These are phyloP conservation scores for Geotrypetes seraphini DNA, from an alignment of 2,797 vertebrate genomes.

Conservation along the genomic window DNA sequence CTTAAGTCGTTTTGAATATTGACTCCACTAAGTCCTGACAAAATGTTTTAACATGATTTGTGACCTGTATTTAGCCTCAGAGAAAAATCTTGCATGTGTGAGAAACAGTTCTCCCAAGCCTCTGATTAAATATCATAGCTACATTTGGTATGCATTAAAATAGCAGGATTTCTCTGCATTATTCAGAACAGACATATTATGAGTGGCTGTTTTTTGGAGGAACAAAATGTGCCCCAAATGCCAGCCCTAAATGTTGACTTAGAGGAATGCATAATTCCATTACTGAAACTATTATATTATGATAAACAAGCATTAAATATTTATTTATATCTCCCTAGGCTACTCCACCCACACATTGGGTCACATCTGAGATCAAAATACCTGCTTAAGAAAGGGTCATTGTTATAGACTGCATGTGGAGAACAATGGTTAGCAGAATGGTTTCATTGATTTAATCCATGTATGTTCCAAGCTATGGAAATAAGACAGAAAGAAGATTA, in stretches of 20 bases:
- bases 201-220: not conserved
- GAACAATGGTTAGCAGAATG: constrained; percentile 25
- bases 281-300: constrained; percentile 8
- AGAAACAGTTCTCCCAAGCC: not conserved
- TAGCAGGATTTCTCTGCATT: constrained; percentile 1
- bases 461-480: rapidly evolving
- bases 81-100: constrained; percentile 5
- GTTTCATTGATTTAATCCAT: not conserved
- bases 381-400: constrained; percentile 24
- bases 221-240: constrained; percentile 14
- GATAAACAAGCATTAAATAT: constrained; percentile 23
- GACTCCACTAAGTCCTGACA: no score
- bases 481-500: no score
- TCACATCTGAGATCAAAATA: constrained; percentile 46
- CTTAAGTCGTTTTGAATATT: no score
- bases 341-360: no score
- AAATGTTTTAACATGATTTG: no score
- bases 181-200: not conserved
- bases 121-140: constrained; percentile 9
- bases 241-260: constrained; percentile 9
- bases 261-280: not conserved
- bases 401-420: constrained; percentile 42
- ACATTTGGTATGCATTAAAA: constrained; percentile 15
- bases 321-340: constrained; percentile 16
- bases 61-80: constrained; percentile 4